Evolutionary conservation across 2,113 vertebrate genomes (phyloP), one percentile per base, ranked within the genome.

Genomic region (Perca flavescens): DNA sequence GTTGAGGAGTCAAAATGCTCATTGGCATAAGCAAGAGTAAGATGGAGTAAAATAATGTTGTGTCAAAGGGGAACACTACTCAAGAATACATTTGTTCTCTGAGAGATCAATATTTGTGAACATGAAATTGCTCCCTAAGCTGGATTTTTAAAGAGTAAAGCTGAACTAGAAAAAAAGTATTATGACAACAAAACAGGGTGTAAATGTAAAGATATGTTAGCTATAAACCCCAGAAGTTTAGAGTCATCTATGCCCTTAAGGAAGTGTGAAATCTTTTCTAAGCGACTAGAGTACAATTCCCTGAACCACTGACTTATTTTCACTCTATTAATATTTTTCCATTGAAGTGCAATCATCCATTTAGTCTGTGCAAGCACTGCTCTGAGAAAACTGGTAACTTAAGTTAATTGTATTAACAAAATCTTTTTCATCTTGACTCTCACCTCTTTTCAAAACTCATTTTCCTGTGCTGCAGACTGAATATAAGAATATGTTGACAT

Each of bases 291-390:
- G 82, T 63, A 82, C 80, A 84, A 80, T 90, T 90, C 90, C 90
- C 86, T 34, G 25, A 86, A 88, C 86, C 76, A 10, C 88, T 80
- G 80, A 90, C 83, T 88, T 89, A 78, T 85, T 86, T 87, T 88
- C 75, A 72, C 64, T 87, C 74, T 80, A 83, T 93, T 91, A 88
- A 91, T 90, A 91, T 87, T 89, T 93, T 73, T 46, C 82, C 50
- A 63, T 53, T 80, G 74, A 88, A 75, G 82, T 83, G 82, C 84
- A 88, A 87, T 90, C 85, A 88, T 86, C 86, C 62, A 50, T 88
- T 89, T 71, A 82, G 74, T 56, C 87, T 46, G 76, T 76, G 82
- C 78, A 50, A 84, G 76, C 19, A 6, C 64, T 14, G 85, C 85
- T 81, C 77, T 10, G 82, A 91, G 83, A 76, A 87, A 89, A 82